Evolutionary conservation across 2,888 invertebrate species (phyloP).

Genomic region (Altica lythri): DNA sequence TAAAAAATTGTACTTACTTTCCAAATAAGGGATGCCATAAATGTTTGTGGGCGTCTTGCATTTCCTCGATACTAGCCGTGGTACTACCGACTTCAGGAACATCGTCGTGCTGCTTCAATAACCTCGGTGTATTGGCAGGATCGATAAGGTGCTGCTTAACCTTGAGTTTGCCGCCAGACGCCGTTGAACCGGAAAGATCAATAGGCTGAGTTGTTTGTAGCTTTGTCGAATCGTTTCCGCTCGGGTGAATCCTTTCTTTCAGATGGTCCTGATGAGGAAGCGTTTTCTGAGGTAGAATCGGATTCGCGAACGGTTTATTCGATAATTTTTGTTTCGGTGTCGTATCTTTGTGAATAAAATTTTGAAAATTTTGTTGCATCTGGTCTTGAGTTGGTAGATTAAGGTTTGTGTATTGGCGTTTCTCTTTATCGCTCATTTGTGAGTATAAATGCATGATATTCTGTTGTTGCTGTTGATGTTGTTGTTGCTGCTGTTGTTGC

Average conservation of each 20-base stretch:
- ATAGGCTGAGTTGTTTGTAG: slow-evolving; percentile 51
- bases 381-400: slow-evolving; percentile 49
- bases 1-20: slow-evolving; percentile 66
- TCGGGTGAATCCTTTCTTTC: slow-evolving; percentile 29
- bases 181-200: slow-evolving; percentile 54
- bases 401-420: slow-evolving; percentile 34
- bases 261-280: slow-evolving; percentile 31
- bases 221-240: slow-evolving; percentile 23
- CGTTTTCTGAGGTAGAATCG: slow-evolving; percentile 32
- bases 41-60: slow-evolving; percentile 67
- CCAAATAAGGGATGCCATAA: slow-evolving; percentile 86
- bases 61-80: slow-evolving; percentile 64
- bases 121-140: slow-evolving; percentile 51
- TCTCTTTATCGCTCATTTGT: slow-evolving; percentile 27
- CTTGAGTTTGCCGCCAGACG: slow-evolving; percentile 51
- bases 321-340: slow-evolving; percentile 43
- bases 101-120: slow-evolving; percentile 58
- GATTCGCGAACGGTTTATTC: slow-evolving; percentile 44
- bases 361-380: slow-evolving; percentile 42
- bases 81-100: slow-evolving; percentile 69
- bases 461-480: too few relatives aligned
- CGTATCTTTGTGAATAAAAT: slow-evolving; percentile 46
- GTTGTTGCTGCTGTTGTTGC: too few relatives aligned
- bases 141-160: slow-evolving; percentile 58
- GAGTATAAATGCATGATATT: slow-evolving; percentile 32